phyloP scores from a whole-genome alignment of 2,113 vertebrate genomes.

The Semnopithecus entellus region DNA sequence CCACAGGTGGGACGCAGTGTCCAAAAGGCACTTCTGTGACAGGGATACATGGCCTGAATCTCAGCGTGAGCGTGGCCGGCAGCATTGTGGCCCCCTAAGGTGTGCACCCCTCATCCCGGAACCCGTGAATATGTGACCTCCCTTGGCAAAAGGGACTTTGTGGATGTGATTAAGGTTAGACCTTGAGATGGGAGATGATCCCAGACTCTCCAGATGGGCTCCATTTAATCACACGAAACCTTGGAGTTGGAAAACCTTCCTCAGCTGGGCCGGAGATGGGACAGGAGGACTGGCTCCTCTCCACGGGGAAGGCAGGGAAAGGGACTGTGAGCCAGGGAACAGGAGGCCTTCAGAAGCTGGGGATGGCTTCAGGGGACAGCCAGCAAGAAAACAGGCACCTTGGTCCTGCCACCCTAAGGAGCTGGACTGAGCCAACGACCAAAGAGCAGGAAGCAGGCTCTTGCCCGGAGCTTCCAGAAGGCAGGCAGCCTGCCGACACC shows the following conservation, averaged over 20 bases:
- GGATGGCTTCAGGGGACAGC: neutral
- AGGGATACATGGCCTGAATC: neutral
- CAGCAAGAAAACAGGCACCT: neutral
- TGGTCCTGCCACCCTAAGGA: neutral
- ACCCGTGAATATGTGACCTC: neutral
- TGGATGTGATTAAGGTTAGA: neutral
- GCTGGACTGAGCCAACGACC: neutral
- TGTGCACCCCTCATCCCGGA: neutral
- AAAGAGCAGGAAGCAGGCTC: neutral
- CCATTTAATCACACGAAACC: neutral
- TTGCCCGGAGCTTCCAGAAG: neutral
- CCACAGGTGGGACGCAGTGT: neutral
- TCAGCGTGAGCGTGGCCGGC: accelerated
- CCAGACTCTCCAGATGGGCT: neutral
- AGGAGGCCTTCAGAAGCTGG: neutral
- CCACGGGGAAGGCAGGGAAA: neutral
- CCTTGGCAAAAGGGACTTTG: neutral
- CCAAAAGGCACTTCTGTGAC: accelerated
- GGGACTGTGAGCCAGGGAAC: neutral
- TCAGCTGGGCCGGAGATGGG: neutral
- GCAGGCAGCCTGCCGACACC: too few relatives aligned
- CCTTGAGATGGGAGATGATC: neutral
- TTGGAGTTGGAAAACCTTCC: neutral
- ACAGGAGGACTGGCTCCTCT: neutral
- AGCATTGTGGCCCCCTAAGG: neutral